A percentile compares a stretch with the other conserved stretches of the same genome.
These are phyloP conservation scores for Volucella inflata DNA, from an alignment of 2,888 invertebrate species.

Conservation along the genomic window DNA sequence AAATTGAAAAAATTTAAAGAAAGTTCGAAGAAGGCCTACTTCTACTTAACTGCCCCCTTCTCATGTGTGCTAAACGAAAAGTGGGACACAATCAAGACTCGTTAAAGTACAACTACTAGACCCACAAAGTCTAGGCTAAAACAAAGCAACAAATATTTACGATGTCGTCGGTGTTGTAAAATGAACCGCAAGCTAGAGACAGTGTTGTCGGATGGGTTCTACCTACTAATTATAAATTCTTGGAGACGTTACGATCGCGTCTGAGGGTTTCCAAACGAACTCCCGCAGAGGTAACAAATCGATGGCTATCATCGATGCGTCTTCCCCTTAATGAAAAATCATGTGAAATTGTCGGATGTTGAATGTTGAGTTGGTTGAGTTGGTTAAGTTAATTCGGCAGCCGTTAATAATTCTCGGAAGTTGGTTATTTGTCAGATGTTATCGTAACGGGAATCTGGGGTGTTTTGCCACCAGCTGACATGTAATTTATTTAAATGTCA, in stretches of 20 bases:
- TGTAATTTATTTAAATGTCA: background rate
- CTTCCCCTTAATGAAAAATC: background rate
- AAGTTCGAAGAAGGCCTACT: background rate
- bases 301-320: constrained; percentile 25
- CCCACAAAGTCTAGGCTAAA: background rate
- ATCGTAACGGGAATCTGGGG: background rate
- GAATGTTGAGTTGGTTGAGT: background rate
- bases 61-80: background rate
- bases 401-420: too few relatives aligned
- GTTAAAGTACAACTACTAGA: constrained; percentile 27
- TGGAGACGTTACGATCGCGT: background rate
- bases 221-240: background rate
- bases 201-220: background rate
- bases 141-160: constrained; percentile 13
- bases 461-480: background rate
- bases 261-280: background rate
- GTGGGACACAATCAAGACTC: constrained; percentile 30
- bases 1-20: constrained; percentile 18
- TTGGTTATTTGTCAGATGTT: too few relatives aligned
- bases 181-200: background rate
- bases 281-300: constrained; percentile 16
- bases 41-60: background rate
- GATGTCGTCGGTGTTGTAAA: constrained; percentile 22
- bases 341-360: background rate
- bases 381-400: too few relatives aligned